phyloP scores from a whole-genome alignment of 2,888 invertebrate genomes.

The Panorpa germanica region DNA sequence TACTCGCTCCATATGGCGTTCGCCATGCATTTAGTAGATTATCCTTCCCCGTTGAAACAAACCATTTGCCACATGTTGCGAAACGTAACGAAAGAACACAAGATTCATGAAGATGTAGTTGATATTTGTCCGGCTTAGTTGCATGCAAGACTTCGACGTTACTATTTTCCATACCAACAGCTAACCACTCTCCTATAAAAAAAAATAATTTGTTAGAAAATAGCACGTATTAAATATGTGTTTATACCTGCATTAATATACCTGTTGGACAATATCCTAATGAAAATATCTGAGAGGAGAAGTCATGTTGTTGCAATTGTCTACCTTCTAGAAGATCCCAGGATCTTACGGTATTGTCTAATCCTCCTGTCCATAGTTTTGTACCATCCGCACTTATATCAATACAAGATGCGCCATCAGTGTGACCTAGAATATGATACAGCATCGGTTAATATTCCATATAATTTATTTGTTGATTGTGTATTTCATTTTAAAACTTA shows the following conservation, averaged over 20 bases:
- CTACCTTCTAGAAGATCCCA: conserved; percentile 92
- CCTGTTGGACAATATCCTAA: conserved; percentile 84
- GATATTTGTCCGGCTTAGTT: conserved; percentile 86
- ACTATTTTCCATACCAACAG: conserved; percentile 96
- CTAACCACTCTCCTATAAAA: conserved; percentile 69
- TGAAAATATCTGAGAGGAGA: conserved; percentile 76
- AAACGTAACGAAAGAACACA: conserved; percentile 92
- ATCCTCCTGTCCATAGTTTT: conserved; percentile 79
- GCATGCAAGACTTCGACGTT: conserved; percentile 89
- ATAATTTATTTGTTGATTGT: not conserved
- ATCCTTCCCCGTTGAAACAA: conserved; percentile 97
- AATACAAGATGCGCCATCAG: conserved; percentile 94
- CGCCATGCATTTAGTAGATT: conserved; percentile 95
- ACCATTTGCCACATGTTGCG: conserved; percentile 95
- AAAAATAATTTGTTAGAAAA: conserved; percentile 1
- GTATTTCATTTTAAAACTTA: conserved; percentile 13
- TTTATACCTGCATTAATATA: conserved; percentile 14
- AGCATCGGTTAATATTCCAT: not conserved
- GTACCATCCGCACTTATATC: conserved; percentile 90
- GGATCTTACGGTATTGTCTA: conserved; percentile 91
- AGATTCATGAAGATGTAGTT: conserved; percentile 87
- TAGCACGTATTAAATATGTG: not conserved
- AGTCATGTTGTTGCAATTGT: conserved; percentile 89
- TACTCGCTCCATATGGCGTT: conserved; percentile 93
- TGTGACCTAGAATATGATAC: conserved; percentile 43